Evolutionary conservation across 2,797 vertebrate species (phyloP).

Genomic region (Sebastes cheni): DNA sequence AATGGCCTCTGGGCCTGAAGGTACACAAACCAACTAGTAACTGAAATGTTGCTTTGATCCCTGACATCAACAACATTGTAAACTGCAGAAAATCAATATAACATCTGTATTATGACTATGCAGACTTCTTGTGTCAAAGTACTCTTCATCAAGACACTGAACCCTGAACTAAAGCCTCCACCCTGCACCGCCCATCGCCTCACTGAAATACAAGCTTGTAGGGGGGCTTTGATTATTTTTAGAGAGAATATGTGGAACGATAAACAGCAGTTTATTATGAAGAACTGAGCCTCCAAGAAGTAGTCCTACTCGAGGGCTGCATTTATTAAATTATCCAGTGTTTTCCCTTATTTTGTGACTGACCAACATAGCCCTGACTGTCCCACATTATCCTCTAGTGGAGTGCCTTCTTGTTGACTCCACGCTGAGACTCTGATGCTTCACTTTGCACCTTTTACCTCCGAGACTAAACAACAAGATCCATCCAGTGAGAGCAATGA

Average conservation of each 20-base stretch:
- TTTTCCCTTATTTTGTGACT: background rate
- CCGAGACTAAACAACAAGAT: conserved; percentile 66
- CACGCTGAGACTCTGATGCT: conserved; percentile 33
- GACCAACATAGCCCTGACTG: background rate
- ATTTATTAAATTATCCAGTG: conserved; percentile 5
- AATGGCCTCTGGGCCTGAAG: background rate
- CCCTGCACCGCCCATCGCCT: background rate
- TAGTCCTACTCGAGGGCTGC: background rate
- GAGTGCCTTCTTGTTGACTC: conserved; percentile 21
- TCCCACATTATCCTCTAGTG: background rate
- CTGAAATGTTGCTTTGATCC: conserved; percentile 2
- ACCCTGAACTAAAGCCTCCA: conserved; percentile 17
- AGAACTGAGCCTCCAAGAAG: background rate
- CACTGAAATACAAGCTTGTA: conserved; percentile 5
- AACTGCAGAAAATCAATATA: background rate
- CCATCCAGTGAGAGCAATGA: conserved; percentile 55
- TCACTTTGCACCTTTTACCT: conserved; percentile 71
- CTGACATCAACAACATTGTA: conserved; percentile 2
- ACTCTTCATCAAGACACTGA: conserved; percentile 18
- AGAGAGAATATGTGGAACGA: conserved; percentile 7
- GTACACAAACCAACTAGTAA: background rate
- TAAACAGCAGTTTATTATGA: conserved; percentile 11
- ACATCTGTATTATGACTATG: conserved; percentile 25
- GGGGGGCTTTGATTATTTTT: conserved; percentile 6
- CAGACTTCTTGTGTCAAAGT: conserved; percentile 28